phyloP scores from a whole-genome alignment of 2,113 vertebrate genomes.

The Eupsittula cactorum region DNA sequence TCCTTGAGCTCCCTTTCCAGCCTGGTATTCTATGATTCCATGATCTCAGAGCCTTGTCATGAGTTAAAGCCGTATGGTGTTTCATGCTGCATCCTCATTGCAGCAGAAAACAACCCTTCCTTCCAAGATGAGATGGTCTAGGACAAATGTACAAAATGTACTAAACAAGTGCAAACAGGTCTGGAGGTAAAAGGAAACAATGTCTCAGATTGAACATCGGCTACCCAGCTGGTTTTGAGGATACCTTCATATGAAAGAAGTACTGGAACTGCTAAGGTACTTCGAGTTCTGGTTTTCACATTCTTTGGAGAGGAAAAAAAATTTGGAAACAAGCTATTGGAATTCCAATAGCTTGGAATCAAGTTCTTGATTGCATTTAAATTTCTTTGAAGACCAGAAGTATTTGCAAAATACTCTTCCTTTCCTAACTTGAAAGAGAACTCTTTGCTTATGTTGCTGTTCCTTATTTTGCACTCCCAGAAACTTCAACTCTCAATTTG shows the following conservation, averaged over 20 bases:
- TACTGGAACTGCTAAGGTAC: not conserved
- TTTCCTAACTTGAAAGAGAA: not conserved
- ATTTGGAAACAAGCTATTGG: not conserved
- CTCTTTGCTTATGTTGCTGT: not conserved
- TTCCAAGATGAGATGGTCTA: not conserved
- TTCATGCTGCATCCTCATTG: not conserved
- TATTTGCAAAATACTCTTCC: not conserved
- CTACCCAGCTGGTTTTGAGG: not conserved
- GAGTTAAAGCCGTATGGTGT: not conserved
- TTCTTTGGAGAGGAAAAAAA: not conserved
- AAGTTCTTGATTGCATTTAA: not conserved
- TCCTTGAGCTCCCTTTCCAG: not conserved
- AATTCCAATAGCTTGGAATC: not conserved
- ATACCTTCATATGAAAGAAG: not conserved
- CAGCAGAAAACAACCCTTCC: not conserved
- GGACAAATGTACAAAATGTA: not conserved
- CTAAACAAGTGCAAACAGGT: not conserved
- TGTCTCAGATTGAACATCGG: not conserved
- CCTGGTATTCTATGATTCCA: not conserved
- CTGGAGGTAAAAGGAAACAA: not conserved
- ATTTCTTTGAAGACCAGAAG: not conserved
- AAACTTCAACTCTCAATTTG: not conserved
- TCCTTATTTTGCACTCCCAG: not conserved
- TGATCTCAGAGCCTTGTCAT: not conserved
- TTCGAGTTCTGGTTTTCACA: slow-evolving; percentile 6